phyloP scores from a whole-genome alignment of 1,140 invertebrate genomes.

The Lepidurus arcticus region DNA sequence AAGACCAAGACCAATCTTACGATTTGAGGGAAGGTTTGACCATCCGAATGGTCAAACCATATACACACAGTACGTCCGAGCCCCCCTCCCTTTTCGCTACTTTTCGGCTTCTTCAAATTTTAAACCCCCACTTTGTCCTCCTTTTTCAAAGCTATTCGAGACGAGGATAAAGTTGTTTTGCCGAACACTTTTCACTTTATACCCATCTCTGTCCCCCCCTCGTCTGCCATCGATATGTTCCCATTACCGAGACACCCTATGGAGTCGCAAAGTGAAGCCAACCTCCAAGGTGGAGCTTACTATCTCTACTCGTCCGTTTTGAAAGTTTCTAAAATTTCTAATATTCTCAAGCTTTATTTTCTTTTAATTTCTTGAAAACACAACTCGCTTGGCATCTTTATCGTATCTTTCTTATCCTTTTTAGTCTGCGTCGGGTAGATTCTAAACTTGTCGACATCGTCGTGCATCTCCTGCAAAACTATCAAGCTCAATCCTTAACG shows the following conservation, averaged over 20 bases:
- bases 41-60: background rate
- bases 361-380: too few relatives aligned
- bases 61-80: background rate
- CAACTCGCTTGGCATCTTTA: too few relatives aligned
- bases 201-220: background rate
- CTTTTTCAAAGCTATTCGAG: background rate
- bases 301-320: background rate
- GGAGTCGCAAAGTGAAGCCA: background rate
- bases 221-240: background rate
- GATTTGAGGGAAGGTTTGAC: background rate
- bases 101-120: constrained; percentile 13
- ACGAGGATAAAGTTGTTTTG: constrained; percentile 8
- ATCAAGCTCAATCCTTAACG: too few relatives aligned
- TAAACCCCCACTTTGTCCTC: background rate
- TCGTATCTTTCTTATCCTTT: too few relatives aligned
- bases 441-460: too few relatives aligned
- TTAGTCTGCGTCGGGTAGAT: too few relatives aligned
- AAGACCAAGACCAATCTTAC: too few relatives aligned
- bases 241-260: constrained; percentile 9
- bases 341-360: background rate
- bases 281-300: constrained; percentile 19
- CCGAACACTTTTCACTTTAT: constrained; percentile 9
- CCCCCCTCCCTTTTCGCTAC: background rate
- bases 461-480: too few relatives aligned
- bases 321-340: background rate